A percentile compares a stretch with the other conserved stretches of the same genome.
Evolutionary conservation across 1,140 invertebrate species (phyloP).

Genomic region (Cherax quadricarinatus): DNA sequence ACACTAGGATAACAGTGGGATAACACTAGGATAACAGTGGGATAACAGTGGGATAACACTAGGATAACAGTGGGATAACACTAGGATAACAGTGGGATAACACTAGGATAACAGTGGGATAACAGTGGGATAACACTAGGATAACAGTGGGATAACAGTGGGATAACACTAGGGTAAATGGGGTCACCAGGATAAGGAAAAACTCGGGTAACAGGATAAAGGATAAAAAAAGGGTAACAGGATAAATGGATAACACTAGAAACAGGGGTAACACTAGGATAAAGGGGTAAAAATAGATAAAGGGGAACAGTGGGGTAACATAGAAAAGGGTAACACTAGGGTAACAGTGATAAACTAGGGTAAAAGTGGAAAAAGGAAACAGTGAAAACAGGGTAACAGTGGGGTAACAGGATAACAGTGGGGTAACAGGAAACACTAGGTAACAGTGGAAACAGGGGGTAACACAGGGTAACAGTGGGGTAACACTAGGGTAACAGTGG

Average conservation of each 20-base stretch:
- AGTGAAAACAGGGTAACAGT: background rate
- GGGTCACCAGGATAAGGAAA: background rate
- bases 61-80: no score
- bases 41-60: no score
- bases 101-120: no score
- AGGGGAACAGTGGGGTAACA: no score
- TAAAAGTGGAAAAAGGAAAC: background rate
- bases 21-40: no score
- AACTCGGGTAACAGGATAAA: background rate
- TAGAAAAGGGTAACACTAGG: no score
- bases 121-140: no score
- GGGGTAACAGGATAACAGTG: background rate
- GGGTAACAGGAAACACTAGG: background rate
- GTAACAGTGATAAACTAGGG: background rate
- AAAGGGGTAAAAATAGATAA: no score
- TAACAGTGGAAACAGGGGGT: background rate
- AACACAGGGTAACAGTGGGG: background rate
- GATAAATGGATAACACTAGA: background rate
- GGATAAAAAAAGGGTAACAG: background rate
- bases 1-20: no score
- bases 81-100: no score
- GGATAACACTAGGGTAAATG: background rate
- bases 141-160: no score
- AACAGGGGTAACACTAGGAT: no score
- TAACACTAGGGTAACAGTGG: background rate